Evolutionary conservation across 92 coral and sea anemone genomes (phyloP).

Genomic region (Pocillopora grandis): DNA sequence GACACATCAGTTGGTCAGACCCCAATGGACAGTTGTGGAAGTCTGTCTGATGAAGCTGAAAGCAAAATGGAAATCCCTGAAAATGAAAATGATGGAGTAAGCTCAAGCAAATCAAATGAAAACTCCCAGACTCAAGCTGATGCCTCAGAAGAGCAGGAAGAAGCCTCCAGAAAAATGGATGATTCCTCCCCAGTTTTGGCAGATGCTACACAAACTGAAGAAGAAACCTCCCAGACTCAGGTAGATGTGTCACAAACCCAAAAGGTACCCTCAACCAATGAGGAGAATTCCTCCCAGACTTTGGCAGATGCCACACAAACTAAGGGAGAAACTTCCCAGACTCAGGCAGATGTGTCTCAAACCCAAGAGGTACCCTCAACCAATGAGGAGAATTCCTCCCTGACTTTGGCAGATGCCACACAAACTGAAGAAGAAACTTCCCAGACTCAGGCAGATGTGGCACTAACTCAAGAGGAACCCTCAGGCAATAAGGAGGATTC

Average conservation of each 20-base stretch:
- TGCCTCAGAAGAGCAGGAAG: neutral
- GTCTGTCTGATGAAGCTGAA: neutral
- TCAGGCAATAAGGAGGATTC: neutral
- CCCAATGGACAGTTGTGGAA: neutral
- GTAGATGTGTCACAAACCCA: neutral
- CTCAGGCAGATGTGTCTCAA: neutral
- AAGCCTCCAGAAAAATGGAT: neutral
- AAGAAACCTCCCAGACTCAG: neutral
- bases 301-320: neutral
- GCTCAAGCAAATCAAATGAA: neutral
- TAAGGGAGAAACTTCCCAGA: neutral
- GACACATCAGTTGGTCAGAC: neutral
- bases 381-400: neutral
- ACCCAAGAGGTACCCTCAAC: neutral
- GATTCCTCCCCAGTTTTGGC: neutral
- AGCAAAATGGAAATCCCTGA: neutral
- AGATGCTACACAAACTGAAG: neutral
- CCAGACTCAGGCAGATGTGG: neutral
- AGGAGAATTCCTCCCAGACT: neutral
- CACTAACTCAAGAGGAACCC: neutral
- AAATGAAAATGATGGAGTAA: slow-evolving; percentile 9
- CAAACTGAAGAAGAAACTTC: neutral
- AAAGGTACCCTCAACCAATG: neutral
- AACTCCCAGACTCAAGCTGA: neutral
- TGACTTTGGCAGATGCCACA: neutral